A percentile compares a stretch with the other conserved stretches of the same genome.
Conservation (phyloP, 2,888 invertebrate species). For the Dendrolimus houi region DNA sequence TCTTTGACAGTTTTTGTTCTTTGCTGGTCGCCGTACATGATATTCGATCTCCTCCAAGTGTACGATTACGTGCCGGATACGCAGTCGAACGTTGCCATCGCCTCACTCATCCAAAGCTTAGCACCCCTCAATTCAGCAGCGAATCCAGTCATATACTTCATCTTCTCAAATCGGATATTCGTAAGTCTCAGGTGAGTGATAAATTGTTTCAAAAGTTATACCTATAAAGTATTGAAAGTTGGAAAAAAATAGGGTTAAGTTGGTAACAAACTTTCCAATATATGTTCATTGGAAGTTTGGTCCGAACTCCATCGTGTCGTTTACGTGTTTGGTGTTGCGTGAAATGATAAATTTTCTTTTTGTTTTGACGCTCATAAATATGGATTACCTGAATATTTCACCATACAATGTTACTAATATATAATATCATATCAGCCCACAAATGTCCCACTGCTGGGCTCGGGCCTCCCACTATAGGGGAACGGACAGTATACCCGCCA, state of each 20-base stretch:
- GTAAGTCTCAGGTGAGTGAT: constrained; percentile 82
- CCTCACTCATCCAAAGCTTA: constrained; percentile 93
- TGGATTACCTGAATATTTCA: too few relatives aligned
- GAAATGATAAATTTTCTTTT: too few relatives aligned
- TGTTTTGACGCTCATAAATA: too few relatives aligned
- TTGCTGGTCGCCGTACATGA: constrained; percentile 97
- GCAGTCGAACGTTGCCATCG: constrained; percentile 88
- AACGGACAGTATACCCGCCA: too few relatives aligned
- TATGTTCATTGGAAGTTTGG: neutral
- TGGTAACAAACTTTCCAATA: neutral
- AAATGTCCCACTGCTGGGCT: too few relatives aligned
- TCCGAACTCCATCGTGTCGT: neutral
- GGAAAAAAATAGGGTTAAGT: neutral
- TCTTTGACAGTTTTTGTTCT: constrained; percentile 88
- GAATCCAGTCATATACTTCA: constrained; percentile 95
- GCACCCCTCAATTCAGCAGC: constrained; percentile 95
- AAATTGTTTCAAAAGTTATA: neutral
- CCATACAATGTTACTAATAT: too few relatives aligned
- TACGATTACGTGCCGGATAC: constrained; percentile 84
- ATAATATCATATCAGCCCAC: too few relatives aligned
- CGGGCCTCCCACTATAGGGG: too few relatives aligned
- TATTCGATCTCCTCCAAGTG: constrained; percentile 93
- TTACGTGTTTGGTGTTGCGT: too few relatives aligned
- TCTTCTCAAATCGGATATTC: constrained; percentile 94
- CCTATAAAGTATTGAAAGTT: neutral